Base-by-base conservation (phyloP, 2,797 vertebrate genomes). In the Sebastes iracundus region DNA sequence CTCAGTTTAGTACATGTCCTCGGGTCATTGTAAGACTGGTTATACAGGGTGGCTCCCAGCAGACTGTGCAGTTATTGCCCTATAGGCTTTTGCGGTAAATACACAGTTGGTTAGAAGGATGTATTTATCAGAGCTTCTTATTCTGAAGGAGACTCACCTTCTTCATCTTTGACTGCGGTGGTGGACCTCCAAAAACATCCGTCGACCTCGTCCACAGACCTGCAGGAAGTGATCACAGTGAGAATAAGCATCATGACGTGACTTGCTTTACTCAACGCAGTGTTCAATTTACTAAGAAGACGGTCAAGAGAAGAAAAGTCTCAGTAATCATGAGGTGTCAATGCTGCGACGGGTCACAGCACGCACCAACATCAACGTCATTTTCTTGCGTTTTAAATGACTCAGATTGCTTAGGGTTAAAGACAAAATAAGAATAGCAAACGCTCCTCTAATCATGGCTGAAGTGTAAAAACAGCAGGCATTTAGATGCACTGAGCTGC, bases 291-390 rank as follows among this genome's bases (percentile, higher is more conserved):
- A 33, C n/a, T 27, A 3, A 66, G 6, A 59, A 5, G 46, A 32
- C 6, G 5, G 23, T 38, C 13, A 13, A 1, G 8, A 20, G 20
- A 49, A 46, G 12, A 22, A 7, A 66, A 0, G 20, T 49, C 25
- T 58, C 63, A 23, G 62, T 33, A 72, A 87, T 87, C 78, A 79
- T 1, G 4, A 80, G 60, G 85, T 38, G 77, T 77, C 66, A 22
- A 32, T 1, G 59, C 71, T 46, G 42, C 1, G 12, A 14, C 22
- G 1, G 33, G 69, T 73, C 64, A 30, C 22, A 71, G 58, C 71
- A 72, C 20, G 69, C 35, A 38, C 0, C 13, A 5, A 22, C 8
- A 22, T 46, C 28, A 16, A 8, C 20, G 13, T 55, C 1, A 33
- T 23, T 68, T 32, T 16, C 46, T 1, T 32, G 20, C 1, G 2